Percentiles rank a stretch among this genome's conserved stretches.
Conservation (phyloP, 2,797 vertebrate species). For the Acridotheres tristis region DNA sequence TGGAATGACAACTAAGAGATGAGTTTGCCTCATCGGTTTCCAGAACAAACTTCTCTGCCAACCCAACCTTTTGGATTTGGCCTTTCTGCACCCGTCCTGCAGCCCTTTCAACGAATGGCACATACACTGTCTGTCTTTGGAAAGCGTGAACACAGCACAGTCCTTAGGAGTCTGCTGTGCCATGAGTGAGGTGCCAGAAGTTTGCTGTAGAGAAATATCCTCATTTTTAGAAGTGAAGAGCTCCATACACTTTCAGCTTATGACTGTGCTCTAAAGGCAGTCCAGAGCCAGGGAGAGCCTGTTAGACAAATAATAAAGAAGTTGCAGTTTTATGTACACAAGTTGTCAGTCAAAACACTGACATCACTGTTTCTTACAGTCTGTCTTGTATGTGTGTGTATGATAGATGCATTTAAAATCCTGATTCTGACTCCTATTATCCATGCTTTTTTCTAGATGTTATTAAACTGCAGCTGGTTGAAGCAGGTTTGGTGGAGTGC, state of each 20-base stretch:
- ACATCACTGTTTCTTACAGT: background rate
- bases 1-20: background rate
- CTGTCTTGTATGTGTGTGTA: accelerated
- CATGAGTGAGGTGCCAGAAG: background rate
- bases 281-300: background rate
- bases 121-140: background rate
- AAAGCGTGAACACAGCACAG: background rate
- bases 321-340: background rate
- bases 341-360: background rate
- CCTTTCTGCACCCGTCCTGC: background rate
- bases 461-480: slow-evolving; percentile 97
- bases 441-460: slow-evolving; percentile 79
- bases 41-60: background rate
- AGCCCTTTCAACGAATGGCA: background rate
- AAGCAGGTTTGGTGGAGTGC: slow-evolving; percentile 95
- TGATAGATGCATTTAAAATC: background rate
- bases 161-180: background rate
- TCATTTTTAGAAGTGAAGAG: background rate
- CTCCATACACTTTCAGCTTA: background rate
- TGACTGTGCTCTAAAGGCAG: background rate
- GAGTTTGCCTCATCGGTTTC: background rate
- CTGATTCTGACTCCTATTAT: background rate
- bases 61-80: background rate
- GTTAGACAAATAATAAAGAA: background rate
- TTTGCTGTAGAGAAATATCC: background rate